Base-by-base conservation (phyloP, 2,113 vertebrate species). In the Toxotes jaculatrix region DNA sequence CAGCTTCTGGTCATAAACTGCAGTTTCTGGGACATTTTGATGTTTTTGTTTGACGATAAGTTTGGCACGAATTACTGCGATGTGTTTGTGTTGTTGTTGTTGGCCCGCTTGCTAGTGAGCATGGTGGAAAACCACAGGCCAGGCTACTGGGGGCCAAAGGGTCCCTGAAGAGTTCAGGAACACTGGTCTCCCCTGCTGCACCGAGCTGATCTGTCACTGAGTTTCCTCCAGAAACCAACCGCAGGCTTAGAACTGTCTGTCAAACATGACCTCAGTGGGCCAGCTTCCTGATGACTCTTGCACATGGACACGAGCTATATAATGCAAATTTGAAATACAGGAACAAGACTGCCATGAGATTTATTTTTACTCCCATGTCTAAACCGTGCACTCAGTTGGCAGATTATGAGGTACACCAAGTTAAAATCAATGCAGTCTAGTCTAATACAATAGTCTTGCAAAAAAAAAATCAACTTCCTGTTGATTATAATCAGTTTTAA, bases 121-220 rank as follows among this genome's bases (percentile, higher is more conserved):
- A 32, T 57, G 47, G 17, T 56, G 45, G 42, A 16, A 78, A 77
- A 83, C 74, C 81, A 56, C 73, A 86, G 14, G 68, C 60, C 74
- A 23, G 27, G 49, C 74, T 72, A 62, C 71, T 49, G 59, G 66
- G 65, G 79, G 38, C 27, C 65, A 62, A 51, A 69, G 81, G 76
- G 47, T 74, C 38, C 49, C 53, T 5, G 23, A n/a, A 45, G 86
- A 68, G 42, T 76, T 83, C 65, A 74, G 85, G 79, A 87, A 79
- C 70, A 76, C 80, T 77, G 63, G 83, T 84, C 77, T 82, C 60
- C 80, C 85, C 84, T 84, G 77, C 94, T 95, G 94, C 93, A 84
- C 71, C 16, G 83, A 74, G 76, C 89, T 93, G 94, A 95, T 95
- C 92, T 96, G 94, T 95, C 94, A 93, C 72, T 53, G 67, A 40